Base-by-base conservation (phyloP, 2,888 invertebrate species). In the Tridacna gigas region DNA sequence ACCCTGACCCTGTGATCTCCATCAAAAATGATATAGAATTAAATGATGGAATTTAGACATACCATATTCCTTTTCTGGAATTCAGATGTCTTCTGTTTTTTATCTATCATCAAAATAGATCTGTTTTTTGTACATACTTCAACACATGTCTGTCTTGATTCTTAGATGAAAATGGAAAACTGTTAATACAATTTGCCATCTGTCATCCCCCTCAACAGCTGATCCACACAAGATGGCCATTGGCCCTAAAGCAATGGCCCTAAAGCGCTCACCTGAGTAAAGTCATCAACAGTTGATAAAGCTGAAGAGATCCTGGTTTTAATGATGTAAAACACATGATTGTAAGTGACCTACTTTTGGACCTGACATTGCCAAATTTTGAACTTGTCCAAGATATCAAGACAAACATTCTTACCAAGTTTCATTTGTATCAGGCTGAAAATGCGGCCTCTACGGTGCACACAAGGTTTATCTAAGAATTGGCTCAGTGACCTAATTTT, bases 81-180 rank as follows among this genome's bases (percentile, higher is more conserved):
- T 3, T 13, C 3, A 22, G n/a, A n/a, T 4, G 20, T 22, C 63
- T 0, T 63, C 63, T 13, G 22, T 22, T 63, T 63, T 25, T 25
- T 25, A 63, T 63, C 26, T 63, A 63, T 63, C 63, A 63, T 63
- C n/a, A 13, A 63, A 9, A 63, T 22, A 63, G 22, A 60, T 60
- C 60, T 60, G n/a, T 18, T 60, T 60, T 60, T 20, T n/a, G n/a
- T 20, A 20, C 60, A 60, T 60, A 60, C 18, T n/a, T 60, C 60
- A 60, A 60, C 1, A n/a, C 9, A 20, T 60, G 60, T 60, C 60
- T 60, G 60, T 60, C 4, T 60, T 60, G n/a, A 37, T 37, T 37
- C 37, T 37, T 37, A 37, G 37, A 37, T 37, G 37, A 37, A 37
- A 37, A 37, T 37, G 37, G 37, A 37, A 37, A 37, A 37, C 37